Evolutionary conservation across 1,140 invertebrate genomes (phyloP).

Genomic region (Elymnias hypermnestra): DNA sequence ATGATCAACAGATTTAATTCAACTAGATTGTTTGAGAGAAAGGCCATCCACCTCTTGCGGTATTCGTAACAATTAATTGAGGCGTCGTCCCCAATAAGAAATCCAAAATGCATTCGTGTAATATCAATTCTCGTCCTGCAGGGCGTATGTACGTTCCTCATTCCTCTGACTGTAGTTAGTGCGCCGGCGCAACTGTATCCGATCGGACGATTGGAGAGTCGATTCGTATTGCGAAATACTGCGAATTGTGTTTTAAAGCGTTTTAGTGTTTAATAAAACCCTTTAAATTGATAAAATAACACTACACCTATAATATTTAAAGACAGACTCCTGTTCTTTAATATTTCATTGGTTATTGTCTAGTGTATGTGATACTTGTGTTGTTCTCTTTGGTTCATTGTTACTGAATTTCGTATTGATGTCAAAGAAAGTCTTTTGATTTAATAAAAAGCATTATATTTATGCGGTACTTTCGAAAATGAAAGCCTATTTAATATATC

Average conservation of each 20-base stretch:
- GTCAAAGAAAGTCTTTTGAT: too few species aligned
- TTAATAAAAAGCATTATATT: too few species aligned
- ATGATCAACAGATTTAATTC: slow-evolving; percentile 3
- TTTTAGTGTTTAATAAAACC: too few species aligned
- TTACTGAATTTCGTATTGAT: too few species aligned
- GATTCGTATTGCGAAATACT: slow-evolving; percentile 30
- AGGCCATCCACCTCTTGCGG: slow-evolving; percentile 36
- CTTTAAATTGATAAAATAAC: too few species aligned
- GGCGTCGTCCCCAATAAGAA: slow-evolving; percentile 38
- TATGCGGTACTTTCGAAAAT: too few species aligned
- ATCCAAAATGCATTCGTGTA: slow-evolving; percentile 40
- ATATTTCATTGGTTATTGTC: too few species aligned
- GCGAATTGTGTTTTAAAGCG: slow-evolving; percentile 24
- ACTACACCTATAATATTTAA: too few species aligned
- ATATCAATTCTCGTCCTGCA: slow-evolving; percentile 48
- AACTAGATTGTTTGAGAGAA: slow-evolving; percentile 25
- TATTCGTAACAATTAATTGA: slow-evolving; percentile 46
- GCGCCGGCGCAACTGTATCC: slow-evolving; percentile 47
- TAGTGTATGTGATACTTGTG: too few species aligned
- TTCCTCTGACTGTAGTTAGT: slow-evolving; percentile 28
- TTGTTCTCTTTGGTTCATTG: too few species aligned
- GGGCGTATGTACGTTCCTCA: slow-evolving; percentile 26
- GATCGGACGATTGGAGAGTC: slow-evolving; percentile 44
- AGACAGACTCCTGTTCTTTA: too few species aligned
- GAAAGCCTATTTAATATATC: too few species aligned